Evolutionary conservation across 2,888 invertebrate genomes (phyloP), one percentile per base, ranked within the genome.

Genomic region (Acrobasis consociella): DNA sequence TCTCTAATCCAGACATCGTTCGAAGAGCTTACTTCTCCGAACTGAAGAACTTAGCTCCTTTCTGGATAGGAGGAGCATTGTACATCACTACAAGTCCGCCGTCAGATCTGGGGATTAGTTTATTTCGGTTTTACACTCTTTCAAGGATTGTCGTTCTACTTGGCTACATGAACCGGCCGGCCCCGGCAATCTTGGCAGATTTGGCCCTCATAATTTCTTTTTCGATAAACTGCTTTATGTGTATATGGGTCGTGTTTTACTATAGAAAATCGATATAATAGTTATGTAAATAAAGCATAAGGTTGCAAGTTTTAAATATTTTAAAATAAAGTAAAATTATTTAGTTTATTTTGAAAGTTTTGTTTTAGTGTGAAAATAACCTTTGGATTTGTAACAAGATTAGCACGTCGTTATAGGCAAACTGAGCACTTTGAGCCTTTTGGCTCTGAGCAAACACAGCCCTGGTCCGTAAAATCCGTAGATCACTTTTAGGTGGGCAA

Each of bases 1-100:
- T 86, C 61, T 60, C 69, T 1, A 75, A 82, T 65, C 67, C 74
- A 0, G 79, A 82, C 8, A 71, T 77, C 1, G 69, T 84, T 0
- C 72, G 83, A 61, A 74, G 83, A 56, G 83, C 82, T 0, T 85
- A 86, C 62, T 68, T 86, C n/a, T 75, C 79, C 2, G 87, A 87
- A 55, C 64, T 88, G 58, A 87, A 87, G 73, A 78, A 76, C 15
- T 60, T 87, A 10, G 78, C 82, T 1, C 87, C 87, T 0, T 86
- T 81, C 64, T 87, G 87, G 87, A 69, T 85, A 1, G 72, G 82
- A 0, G 83, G 80, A 2, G 85, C 82, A 0, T 55, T 87, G 10
- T 86, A 83, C 63, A 71, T 83, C 9, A 85, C 83, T 0, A 84
- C 80, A 0, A 66, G 69, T 5, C 84, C 81, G 1, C 59, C 65